These are phyloP conservation scores for Pangasianodon gigas DNA, from an alignment of 2,113 vertebrate species.

Conservation along the genomic window DNA sequence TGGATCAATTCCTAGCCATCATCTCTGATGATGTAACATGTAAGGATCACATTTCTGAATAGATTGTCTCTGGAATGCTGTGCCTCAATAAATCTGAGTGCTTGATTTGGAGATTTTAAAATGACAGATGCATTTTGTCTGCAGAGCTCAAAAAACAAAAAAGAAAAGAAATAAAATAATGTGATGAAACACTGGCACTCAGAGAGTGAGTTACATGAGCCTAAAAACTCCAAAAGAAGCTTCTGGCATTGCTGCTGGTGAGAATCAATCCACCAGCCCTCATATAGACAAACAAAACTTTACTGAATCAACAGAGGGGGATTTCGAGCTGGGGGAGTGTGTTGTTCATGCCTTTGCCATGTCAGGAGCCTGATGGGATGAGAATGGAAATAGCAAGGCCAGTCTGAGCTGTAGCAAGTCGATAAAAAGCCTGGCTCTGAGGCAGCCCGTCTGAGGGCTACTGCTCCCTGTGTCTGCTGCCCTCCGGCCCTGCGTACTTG, in stretches of 20 bases:
- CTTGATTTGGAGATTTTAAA: conserved; percentile 6
- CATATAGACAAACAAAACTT: conserved; percentile 37
- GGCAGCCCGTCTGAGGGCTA: background rate
- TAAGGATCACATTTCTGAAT: conserved; percentile 25
- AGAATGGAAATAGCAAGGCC: conserved; percentile 43
- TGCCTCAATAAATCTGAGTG: conserved; percentile 19
- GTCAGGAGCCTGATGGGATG: conserved; percentile 27
- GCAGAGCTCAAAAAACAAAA: background rate
- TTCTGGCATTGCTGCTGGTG: conserved; percentile 6
- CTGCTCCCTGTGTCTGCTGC: conserved; percentile 13
- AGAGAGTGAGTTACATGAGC: conserved; percentile 27
- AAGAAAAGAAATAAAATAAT: background rate
- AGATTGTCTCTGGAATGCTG: conserved; percentile 9
- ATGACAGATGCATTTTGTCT: conserved; percentile 13
- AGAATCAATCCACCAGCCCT: conserved; percentile 41
- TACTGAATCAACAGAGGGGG: background rate
- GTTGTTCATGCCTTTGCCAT: background rate
- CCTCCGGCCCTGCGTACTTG: background rate
- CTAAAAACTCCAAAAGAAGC: conserved; percentile 23
- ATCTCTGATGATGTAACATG: conserved; percentile 23
- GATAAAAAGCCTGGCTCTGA: conserved; percentile 1
- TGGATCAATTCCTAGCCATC: conserved; percentile 22
- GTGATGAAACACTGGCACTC: conserved; percentile 28
- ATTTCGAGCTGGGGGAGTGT: conserved; percentile 5
- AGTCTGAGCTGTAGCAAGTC: conserved; percentile 26